These are phyloP conservation scores for Drosophila affinis DNA, from an alignment of 2,888 invertebrate genomes.

Conservation along the genomic window DNA sequence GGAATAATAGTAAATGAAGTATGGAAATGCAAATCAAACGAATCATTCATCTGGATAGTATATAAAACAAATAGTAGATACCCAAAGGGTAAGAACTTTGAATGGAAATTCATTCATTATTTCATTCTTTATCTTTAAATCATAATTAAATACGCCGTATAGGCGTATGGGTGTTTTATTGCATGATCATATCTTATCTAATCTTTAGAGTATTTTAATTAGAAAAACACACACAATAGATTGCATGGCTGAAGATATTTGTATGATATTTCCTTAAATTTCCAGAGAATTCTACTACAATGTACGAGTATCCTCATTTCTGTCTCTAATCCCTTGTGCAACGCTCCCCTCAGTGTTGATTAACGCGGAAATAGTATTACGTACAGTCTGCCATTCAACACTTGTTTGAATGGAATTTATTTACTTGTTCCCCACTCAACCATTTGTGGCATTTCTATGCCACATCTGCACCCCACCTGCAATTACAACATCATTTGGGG, in stretches of 20 bases:
- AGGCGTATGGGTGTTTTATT: background rate
- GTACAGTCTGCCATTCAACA: background rate
- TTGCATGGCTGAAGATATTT: background rate
- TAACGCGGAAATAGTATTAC: background rate
- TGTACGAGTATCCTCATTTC: background rate
- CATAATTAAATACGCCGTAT: background rate
- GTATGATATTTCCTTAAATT: background rate
- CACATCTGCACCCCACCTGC: constrained; percentile 27
- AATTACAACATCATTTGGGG: constrained; percentile 22
- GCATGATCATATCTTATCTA: background rate
- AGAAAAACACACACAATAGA: background rate
- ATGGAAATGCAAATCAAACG: background rate
- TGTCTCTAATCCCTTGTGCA: background rate
- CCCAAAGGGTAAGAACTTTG: background rate
- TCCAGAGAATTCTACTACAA: background rate
- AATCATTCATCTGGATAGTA: background rate
- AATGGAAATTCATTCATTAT: background rate
- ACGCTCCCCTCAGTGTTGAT: background rate
- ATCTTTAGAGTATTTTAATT: background rate
- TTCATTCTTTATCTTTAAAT: background rate
- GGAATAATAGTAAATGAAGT: background rate
- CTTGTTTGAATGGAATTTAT: constrained; percentile 7
- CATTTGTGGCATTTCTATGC: constrained; percentile 2
- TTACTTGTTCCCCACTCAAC: constrained; percentile 3
- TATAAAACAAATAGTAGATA: no score